phyloP scores from a whole-genome alignment of 2,888 invertebrate species.

The Sinelater perroti region DNA sequence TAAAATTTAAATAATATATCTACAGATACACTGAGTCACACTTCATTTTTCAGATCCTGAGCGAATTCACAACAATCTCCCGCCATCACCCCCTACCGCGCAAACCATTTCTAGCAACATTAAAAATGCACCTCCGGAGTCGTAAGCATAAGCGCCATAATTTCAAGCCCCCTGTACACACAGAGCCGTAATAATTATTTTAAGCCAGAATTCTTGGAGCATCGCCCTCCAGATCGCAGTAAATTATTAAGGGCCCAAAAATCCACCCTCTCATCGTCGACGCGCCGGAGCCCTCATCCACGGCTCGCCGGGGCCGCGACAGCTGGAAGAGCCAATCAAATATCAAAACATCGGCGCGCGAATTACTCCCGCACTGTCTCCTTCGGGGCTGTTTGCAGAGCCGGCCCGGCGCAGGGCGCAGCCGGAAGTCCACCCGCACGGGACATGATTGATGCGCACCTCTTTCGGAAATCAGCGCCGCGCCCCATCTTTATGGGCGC shows the following conservation, averaged over 20 bases:
- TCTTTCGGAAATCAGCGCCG: neutral
- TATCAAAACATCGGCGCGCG: conserved; percentile 25
- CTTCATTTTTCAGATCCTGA: too few relatives aligned
- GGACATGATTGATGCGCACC: conserved; percentile 3
- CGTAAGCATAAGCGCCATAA: conserved; percentile 9
- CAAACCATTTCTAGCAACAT: too few relatives aligned
- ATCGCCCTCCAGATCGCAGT: conserved; percentile 6
- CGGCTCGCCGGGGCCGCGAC: conserved; percentile 41
- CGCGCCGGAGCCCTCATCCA: conserved; percentile 23
- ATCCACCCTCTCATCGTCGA: conserved; percentile 20
- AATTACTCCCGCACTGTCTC: conserved; percentile 26
- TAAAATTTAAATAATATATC: too few relatives aligned
- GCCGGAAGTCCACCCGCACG: conserved; percentile 1
- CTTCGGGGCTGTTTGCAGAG: conserved; percentile 17
- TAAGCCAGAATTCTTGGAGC: conserved; percentile 9
- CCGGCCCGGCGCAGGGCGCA: neutral
- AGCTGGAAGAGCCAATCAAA: conserved; percentile 42
- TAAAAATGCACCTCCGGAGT: conserved; percentile 11
- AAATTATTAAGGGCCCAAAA: conserved; percentile 17
- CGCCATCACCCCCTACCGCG: too few relatives aligned
- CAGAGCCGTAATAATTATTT: conserved; percentile 16
- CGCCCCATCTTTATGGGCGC: conserved; percentile 1
- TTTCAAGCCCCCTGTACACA: conserved; percentile 15
- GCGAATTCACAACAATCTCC: too few relatives aligned
- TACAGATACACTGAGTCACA: too few relatives aligned